Conservation (phyloP, 1,140 invertebrate species). For the Macrosteles quadrilineatus region DNA sequence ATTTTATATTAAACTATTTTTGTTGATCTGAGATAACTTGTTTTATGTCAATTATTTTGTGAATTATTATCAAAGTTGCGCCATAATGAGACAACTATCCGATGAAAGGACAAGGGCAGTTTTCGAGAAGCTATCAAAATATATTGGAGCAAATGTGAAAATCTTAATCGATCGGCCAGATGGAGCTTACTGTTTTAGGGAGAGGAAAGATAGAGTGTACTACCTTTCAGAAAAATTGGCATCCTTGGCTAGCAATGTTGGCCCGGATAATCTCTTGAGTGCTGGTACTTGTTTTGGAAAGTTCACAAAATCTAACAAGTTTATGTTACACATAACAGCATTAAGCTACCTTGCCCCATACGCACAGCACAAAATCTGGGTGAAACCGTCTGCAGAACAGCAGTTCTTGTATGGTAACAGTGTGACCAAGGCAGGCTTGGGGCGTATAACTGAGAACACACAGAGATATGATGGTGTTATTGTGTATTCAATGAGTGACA, state of each 20-base stretch:
- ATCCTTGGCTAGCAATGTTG: conserved; percentile 71
- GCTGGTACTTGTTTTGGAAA: conserved; percentile 98
- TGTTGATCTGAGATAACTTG: no score
- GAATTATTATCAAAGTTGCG: no score
- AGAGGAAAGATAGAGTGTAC: conserved; percentile 91
- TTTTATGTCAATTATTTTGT: no score
- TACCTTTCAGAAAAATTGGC: conserved; percentile 86
- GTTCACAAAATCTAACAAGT: conserved; percentile 96
- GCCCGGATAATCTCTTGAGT: conserved; percentile 78
- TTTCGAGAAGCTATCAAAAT: conserved; percentile 94
- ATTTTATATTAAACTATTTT: no score
- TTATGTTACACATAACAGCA: conserved; percentile 92
- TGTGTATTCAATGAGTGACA: conserved; percentile 91
- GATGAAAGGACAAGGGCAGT: conserved; percentile 89
- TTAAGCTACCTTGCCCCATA: conserved; percentile 98
- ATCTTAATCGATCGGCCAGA: conserved; percentile 94
- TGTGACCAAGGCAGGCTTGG: conserved; percentile 90
- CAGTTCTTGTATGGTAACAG: conserved; percentile 98
- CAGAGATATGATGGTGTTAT: conserved; percentile 93
- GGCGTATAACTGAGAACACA: conserved; percentile 95
- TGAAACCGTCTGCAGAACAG: conserved; percentile 95
- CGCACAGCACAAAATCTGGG: conserved; percentile 94
- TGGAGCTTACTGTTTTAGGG: conserved; percentile 94
- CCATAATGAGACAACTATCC: conserved; percentile 85
- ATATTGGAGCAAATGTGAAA: conserved; percentile 95